Evolutionary conservation across 2,797 vertebrate species (phyloP).

Genomic region (Phrynocephalus vlangalii): DNA sequence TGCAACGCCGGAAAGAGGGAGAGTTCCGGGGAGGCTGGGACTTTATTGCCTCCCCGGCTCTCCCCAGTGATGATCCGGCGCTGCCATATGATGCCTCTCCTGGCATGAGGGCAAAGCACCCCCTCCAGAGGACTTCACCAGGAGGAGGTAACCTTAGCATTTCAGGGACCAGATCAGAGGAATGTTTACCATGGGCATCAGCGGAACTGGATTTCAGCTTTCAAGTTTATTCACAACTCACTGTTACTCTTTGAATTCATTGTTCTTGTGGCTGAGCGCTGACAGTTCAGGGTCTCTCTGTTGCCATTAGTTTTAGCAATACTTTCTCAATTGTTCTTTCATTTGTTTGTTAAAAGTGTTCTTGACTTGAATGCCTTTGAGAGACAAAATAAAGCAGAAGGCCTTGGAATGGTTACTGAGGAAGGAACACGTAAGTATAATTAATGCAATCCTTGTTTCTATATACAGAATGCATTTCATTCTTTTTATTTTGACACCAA

Average conservation of each 20-base stretch:
- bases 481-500: slow-evolving; percentile 67
- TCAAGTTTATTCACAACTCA: slow-evolving; percentile 5
- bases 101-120: no score
- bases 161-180: slow-evolving; percentile 26
- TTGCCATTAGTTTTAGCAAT: slow-evolving; percentile 45
- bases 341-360: slow-evolving; percentile 82
- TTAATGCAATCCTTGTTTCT: slow-evolving; percentile 50
- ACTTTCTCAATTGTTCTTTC: slow-evolving; percentile 54
- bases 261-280: slow-evolving; percentile 1
- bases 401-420: slow-evolving; percentile 98
- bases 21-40: no score
- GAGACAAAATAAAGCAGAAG: slow-evolving; percentile 99
- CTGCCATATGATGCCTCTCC: no score
- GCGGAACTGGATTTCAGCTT: neutral
- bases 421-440: slow-evolving; percentile 96
- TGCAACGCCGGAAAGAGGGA: no score
- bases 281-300: slow-evolving; percentile 33
- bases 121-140: no score
- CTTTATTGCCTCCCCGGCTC: no score
- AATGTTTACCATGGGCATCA: neutral
- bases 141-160: neutral
- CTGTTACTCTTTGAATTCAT: neutral
- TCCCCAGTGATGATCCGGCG: no score
- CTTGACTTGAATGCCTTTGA: slow-evolving; percentile 99
- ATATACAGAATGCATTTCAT: slow-evolving; percentile 57